Percentiles rank a stretch among this genome's conserved stretches.
Conservation (phyloP, 2,113 vertebrate species). For the Mystacornis crossleyi region DNA sequence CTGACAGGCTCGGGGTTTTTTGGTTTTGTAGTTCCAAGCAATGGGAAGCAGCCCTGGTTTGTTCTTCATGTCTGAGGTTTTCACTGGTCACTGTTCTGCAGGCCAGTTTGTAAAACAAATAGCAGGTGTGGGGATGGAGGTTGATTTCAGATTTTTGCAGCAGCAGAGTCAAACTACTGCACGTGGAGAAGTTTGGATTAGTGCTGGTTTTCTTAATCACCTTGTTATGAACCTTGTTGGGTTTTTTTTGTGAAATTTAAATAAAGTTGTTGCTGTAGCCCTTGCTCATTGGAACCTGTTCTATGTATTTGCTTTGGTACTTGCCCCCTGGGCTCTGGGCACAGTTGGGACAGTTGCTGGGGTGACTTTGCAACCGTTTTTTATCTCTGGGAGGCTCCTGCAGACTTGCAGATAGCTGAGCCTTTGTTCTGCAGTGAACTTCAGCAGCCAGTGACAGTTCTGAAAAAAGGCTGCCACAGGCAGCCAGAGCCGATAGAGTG, state of each 20-base stretch:
- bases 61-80: neutral
- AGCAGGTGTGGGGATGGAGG: neutral
- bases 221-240: neutral
- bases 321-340: neutral
- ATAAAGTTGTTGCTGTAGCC: conserved; percentile 28
- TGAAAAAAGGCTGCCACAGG: fast-evolving
- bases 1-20: fast-evolving
- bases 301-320: neutral
- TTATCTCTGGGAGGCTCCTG: neutral
- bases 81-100: neutral
- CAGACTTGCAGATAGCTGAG: neutral
- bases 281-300: neutral
- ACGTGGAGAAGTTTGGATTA: neutral
- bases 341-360: fast-evolving
- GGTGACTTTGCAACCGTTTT: neutral
- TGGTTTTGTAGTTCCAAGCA: neutral
- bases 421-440: neutral
- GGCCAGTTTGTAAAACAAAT: neutral
- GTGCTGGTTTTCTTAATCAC: neutral
- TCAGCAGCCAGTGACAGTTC: fast-evolving
- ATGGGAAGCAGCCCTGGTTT: neutral
- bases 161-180: neutral
- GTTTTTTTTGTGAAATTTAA: neutral
- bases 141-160: neutral
- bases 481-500: neutral